These are phyloP conservation scores for Eudorcas thomsonii DNA, from an alignment of 2,113 vertebrate genomes.

Conservation along the genomic window DNA sequence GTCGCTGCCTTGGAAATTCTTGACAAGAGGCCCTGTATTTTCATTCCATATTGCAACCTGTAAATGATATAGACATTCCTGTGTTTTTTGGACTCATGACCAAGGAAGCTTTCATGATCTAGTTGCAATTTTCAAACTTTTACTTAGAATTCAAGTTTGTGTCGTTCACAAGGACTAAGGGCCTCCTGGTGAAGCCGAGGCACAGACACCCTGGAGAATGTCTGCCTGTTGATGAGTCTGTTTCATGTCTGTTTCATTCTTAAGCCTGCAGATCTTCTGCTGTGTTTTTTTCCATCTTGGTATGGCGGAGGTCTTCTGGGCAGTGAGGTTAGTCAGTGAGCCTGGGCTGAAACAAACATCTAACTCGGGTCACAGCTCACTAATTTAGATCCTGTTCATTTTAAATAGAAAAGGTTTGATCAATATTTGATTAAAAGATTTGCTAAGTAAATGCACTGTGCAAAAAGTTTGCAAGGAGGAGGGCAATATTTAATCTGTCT, in stretches of 20 bases:
- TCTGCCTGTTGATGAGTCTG: rapidly evolving
- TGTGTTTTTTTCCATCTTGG: no score
- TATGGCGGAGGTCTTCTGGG: not conserved
- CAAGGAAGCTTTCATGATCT: no score
- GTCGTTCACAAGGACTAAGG: not conserved
- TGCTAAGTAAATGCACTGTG: not conserved
- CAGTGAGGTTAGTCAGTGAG: not conserved
- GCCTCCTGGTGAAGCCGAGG: not conserved
- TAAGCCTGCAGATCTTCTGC: not conserved
- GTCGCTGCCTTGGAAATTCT: not conserved
- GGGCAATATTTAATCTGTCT: not conserved
- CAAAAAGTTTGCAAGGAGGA: not conserved
- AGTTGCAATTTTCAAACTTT: not conserved
- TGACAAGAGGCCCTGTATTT: not conserved
- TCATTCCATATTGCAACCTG: no score
- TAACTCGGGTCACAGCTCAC: not conserved
- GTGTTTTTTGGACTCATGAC: not conserved
- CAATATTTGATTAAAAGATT: not conserved
- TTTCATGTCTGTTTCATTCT: not conserved
- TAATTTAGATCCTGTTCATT: not conserved
- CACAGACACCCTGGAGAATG: not conserved
- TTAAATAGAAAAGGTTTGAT: not conserved
- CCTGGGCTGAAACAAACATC: no score
- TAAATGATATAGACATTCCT: not conserved
- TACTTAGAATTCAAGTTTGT: not conserved